Evolutionary conservation across 2,888 invertebrate species (phyloP).

Genomic region (Xestia sexstrigata): DNA sequence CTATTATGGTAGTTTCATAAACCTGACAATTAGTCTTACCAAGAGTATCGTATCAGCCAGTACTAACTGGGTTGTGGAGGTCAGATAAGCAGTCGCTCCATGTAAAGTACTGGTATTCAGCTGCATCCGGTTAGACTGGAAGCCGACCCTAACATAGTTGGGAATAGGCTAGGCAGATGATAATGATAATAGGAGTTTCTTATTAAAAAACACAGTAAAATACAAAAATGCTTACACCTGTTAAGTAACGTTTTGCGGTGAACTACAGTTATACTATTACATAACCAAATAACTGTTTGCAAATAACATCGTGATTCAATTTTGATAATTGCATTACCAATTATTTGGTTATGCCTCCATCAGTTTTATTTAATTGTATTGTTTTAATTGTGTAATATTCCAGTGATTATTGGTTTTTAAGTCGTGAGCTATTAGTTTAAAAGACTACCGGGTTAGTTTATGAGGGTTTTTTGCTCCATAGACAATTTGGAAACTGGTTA

Average conservation of each 20-base stretch:
- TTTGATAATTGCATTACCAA: constrained; percentile 57
- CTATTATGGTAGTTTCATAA: neutral
- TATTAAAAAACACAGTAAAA: constrained; percentile 11
- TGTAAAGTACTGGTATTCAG: neutral
- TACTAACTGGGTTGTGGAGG: neutral
- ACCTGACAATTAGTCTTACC: neutral
- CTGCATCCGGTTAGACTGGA: neutral
- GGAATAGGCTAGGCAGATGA: neutral
- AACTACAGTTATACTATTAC: constrained; percentile 37
- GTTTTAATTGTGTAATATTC: constrained; percentile 51
- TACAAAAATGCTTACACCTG: constrained; percentile 17
- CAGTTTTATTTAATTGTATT: constrained; percentile 34
- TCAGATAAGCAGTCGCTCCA: neutral
- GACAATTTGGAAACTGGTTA: constrained; percentile 45
- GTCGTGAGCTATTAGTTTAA: constrained; percentile 34
- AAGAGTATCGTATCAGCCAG: neutral
- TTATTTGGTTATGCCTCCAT: constrained; percentile 29
- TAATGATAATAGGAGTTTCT: neutral
- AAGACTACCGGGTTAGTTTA: constrained; percentile 55
- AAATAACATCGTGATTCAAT: constrained; percentile 64
- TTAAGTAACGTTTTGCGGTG: constrained; percentile 51
- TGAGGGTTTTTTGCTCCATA: constrained; percentile 17
- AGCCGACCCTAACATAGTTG: neutral
- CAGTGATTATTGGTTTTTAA: constrained; percentile 24
- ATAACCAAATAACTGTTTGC: constrained; percentile 50